These are phyloP conservation scores for Dinoponera quadriceps DNA, from an alignment of 1,140 invertebrate genomes.

Conservation along the genomic window DNA sequence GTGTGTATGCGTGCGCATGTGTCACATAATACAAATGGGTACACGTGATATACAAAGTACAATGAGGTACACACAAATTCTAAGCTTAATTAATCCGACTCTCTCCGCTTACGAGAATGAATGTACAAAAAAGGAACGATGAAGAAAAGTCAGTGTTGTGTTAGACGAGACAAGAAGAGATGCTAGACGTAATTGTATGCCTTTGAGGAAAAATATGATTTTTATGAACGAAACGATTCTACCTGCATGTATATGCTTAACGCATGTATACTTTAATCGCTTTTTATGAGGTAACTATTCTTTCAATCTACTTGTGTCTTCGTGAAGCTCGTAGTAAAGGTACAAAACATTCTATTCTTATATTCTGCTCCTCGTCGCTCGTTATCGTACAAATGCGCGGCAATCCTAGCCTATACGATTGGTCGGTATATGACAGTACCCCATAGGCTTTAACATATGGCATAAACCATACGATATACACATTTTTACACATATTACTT, in stretches of 20 bases:
- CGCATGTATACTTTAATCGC: constrained; percentile 19
- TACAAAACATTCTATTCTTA: constrained; percentile 57
- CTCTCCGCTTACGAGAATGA: not conserved
- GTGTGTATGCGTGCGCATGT: too few relatives aligned
- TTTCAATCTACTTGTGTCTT: constrained; percentile 50
- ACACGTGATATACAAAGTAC: constrained; percentile 49
- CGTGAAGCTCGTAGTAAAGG: constrained; percentile 37
- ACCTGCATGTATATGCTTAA: constrained; percentile 3
- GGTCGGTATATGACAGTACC: not conserved
- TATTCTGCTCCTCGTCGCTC: constrained; percentile 61
- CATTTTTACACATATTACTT: constrained; percentile 33
- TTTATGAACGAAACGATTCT: constrained; percentile 23
- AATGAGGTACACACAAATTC: constrained; percentile 64
- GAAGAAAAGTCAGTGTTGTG: not conserved
- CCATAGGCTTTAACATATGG: constrained; percentile 27
- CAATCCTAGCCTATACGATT: constrained; percentile 26
- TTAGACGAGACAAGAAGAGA: not conserved
- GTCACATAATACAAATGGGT: constrained; percentile 50
- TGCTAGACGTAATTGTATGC: not conserved
- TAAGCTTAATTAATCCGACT: constrained; percentile 26
- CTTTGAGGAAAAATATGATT: constrained; percentile 29
- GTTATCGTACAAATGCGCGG: constrained; percentile 62
- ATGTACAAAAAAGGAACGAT: constrained; percentile 29
- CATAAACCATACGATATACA: constrained; percentile 29
- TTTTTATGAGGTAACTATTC: constrained; percentile 43